Evolutionary conservation across 2,888 invertebrate species (phyloP).

Genomic region (Tridacna crocea): DNA sequence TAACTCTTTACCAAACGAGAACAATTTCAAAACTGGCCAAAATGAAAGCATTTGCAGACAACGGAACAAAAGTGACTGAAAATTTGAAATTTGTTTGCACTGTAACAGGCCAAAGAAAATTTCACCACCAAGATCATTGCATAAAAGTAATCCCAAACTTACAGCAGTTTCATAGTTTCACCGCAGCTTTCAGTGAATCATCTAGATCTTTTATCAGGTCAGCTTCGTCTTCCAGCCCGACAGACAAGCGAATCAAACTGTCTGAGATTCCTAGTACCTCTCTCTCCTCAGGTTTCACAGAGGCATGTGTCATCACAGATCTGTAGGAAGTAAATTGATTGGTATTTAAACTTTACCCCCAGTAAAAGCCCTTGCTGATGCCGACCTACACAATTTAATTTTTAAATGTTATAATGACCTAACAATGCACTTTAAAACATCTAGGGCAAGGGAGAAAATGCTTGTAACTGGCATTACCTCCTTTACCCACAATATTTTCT

Average conservation of each 20-base stretch:
- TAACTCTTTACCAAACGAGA: too few species aligned
- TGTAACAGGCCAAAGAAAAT: too few species aligned
- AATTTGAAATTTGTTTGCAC: too few species aligned
- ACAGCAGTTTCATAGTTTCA: slow-evolving; percentile 13
- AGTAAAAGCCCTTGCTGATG: too few species aligned
- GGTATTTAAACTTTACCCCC: background rate
- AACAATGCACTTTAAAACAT: background rate
- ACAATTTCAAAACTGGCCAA: too few species aligned
- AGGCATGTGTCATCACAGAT: slow-evolving; percentile 84
- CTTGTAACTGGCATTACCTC: background rate
- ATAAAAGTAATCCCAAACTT: too few species aligned
- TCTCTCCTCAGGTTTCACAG: slow-evolving; percentile 82
- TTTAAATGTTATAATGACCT: too few species aligned
- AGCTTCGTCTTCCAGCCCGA: slow-evolving; percentile 83
- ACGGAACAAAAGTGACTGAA: too few species aligned
- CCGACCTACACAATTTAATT: too few species aligned
- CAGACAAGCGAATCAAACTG: slow-evolving; percentile 83
- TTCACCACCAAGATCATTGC: too few species aligned
- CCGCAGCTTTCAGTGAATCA: slow-evolving; percentile 78
- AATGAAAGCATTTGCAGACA: too few species aligned
- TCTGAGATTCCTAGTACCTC: slow-evolving; percentile 82
- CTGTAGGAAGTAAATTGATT: slow-evolving; percentile 63
- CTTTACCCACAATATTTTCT: background rate
- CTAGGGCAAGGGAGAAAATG: background rate
- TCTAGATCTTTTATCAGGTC: slow-evolving; percentile 83